A percentile compares a stretch with the other conserved stretches of the same genome.
Evolutionary conservation across 2,797 vertebrate species (phyloP).

Genomic region (Petrocephalus sullivani): DNA sequence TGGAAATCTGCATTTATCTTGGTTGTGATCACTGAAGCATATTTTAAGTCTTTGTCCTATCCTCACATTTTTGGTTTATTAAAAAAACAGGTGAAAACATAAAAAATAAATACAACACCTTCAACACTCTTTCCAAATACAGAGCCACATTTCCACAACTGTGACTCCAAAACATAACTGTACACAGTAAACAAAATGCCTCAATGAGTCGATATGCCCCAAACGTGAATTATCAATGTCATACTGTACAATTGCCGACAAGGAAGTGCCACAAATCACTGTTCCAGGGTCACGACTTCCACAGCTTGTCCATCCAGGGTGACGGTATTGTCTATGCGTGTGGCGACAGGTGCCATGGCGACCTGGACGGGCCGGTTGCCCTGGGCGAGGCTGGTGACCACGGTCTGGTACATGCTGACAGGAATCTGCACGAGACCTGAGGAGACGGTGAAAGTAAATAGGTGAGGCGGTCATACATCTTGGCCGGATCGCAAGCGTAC

Average conservation of each 20-base stretch:
- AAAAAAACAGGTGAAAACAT: constrained; percentile 32
- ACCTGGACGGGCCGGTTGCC: constrained; percentile 94
- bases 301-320: constrained; percentile 94
- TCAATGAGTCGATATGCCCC: constrained; percentile 46
- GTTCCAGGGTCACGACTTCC: constrained; percentile 92
- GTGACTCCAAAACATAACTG: constrained; percentile 34
- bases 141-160: constrained; percentile 39
- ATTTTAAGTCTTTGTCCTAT: not conserved
- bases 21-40: not conserved
- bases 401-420: constrained; percentile 97
- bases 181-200: constrained; percentile 63
- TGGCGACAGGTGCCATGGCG: constrained; percentile 93
- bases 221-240: constrained; percentile 53
- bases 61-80: constrained; percentile 54
- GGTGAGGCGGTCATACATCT: not conserved
- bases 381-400: constrained; percentile 93
- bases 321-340: constrained; percentile 86
- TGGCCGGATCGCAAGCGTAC: not conserved
- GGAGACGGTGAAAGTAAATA: not conserved
- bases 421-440: constrained; percentile 94
- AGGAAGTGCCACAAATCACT: constrained; percentile 60
- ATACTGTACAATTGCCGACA: constrained; percentile 51
- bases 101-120: constrained; percentile 48
- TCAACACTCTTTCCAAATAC: constrained; percentile 42
- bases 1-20: not conserved